Conservation (phyloP, 2,797 vertebrate species). For the Melanotaenia pygmaea region DNA sequence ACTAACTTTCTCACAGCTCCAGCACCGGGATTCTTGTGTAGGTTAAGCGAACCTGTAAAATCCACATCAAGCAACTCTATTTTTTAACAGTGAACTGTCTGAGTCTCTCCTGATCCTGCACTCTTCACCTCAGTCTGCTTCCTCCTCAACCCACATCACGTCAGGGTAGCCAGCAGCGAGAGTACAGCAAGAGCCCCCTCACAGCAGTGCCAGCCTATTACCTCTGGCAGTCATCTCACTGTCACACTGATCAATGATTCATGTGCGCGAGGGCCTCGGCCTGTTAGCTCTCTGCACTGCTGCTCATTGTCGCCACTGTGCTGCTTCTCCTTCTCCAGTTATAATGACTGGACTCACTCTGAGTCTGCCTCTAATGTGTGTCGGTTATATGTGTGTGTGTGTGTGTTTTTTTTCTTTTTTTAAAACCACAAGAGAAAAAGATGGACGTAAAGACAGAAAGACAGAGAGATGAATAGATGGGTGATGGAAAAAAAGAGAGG, state of each 20-base stretch:
- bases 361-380: constrained; percentile 40
- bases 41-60: constrained; percentile 46
- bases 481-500: constrained; percentile 33
- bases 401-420: constrained; percentile 2
- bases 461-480: constrained; percentile 62
- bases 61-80: constrained; percentile 43
- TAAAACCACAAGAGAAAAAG: constrained; percentile 25
- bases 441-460: constrained; percentile 43
- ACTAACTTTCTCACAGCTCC: constrained; percentile 24
- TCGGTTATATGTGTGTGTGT: constrained; percentile 10
- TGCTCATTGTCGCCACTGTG: constrained; percentile 49
- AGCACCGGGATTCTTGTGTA: constrained; percentile 25
- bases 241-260: constrained; percentile 82
- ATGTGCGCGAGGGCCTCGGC: constrained; percentile 63
- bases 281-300: constrained; percentile 71
- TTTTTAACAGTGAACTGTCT: constrained; percentile 43
- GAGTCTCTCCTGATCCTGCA: constrained; percentile 19
- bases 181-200: constrained; percentile 60
- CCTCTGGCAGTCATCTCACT: constrained; percentile 78
- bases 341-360: constrained; percentile 75
- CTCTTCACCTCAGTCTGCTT: constrained; percentile 46
- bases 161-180: constrained; percentile 58
- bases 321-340: constrained; percentile 43
- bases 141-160: constrained; percentile 55
- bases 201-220: constrained; percentile 72